Percentiles rank a stretch among this genome's conserved stretches.
Conservation (phyloP, 1,140 invertebrate genomes). For the Philopotamus ludificatus region DNA sequence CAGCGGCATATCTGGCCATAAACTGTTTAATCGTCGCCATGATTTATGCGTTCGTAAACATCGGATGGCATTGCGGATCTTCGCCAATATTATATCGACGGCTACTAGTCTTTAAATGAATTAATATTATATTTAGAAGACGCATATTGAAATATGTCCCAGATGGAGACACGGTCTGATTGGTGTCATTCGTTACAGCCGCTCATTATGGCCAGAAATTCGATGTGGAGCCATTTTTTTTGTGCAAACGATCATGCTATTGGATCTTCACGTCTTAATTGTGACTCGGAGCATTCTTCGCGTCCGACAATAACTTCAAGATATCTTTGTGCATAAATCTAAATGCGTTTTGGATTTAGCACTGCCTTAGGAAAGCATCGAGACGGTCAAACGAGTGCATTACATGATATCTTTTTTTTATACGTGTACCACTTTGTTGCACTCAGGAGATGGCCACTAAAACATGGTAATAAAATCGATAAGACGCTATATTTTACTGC, state of each 20-base stretch:
- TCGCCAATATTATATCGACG: too few relatives aligned
- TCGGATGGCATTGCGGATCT: too few relatives aligned
- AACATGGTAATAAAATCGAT: neutral
- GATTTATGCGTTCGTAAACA: too few relatives aligned
- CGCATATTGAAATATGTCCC: too few relatives aligned
- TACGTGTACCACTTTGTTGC: too few relatives aligned
- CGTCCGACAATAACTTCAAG: neutral
- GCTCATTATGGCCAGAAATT: constrained; percentile 12
- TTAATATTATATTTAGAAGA: too few relatives aligned
- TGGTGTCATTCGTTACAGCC: constrained; percentile 13
- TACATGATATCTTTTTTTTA: too few relatives aligned
- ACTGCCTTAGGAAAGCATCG: neutral
- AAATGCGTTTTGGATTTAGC: neutral
- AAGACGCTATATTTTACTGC: neutral
- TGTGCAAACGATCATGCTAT: neutral
- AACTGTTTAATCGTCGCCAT: too few relatives aligned
- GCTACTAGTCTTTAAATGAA: too few relatives aligned
- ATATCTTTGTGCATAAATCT: constrained; percentile 1
- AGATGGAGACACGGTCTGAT: constrained; percentile 19
- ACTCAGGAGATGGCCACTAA: neutral
- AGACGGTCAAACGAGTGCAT: too few relatives aligned
- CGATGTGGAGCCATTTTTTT: neutral
- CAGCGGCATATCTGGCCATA: too few relatives aligned
- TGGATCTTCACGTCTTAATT: constrained; percentile 38
- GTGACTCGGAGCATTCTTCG: constrained; percentile 17